Base-by-base conservation (phyloP, 2,888 invertebrate genomes). In the Trachelus troglodyta region DNA sequence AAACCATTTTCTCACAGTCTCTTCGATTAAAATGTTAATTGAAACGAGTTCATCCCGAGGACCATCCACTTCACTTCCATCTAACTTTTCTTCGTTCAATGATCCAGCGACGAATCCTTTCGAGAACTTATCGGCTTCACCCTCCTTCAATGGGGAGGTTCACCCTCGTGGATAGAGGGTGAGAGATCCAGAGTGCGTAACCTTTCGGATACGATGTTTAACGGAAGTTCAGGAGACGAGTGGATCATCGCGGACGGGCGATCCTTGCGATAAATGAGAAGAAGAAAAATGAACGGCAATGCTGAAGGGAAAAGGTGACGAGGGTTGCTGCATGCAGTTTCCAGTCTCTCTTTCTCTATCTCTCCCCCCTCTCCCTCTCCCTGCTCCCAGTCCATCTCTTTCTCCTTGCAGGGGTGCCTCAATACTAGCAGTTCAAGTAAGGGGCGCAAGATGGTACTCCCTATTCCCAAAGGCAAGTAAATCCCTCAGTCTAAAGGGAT, bases 241-340 rank as follows among this genome's bases (percentile, higher is more conserved):
- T 56, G 56, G 56, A 56, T 56, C 56, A 56, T 56, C 56, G 56
- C 56, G 23, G 23, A 56, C 23, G 56, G 23, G 23, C 56, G 56
- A 56, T 56, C 56, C 56, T 56, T 56, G 23, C 56, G 79, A 73
- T 31, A 69, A 69, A 40, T 30, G 73, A 33, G 34, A 35, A 31
- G 69, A 71, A 31, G n/a, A 23, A 12, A 74, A 34, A 56, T 12
- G 69, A 79, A 79, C 79, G 79, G 76, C 77, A 76, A 77, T 74
- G 78, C 74, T 76, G 74, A 80, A 80, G 81, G 82, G 83, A 85
- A 87, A 87, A 23, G 23, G 87, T 85, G 84, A 86, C 82, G 86
- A 87, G 82, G 82, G 85, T 82, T 23, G 56, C 56, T 56, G 56
- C 23, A 56, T 9, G 56, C 6, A 9, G 23, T 56, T 23, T 56